A percentile compares a stretch with the other conserved stretches of the same genome.
phyloP scores from a whole-genome alignment of 1,140 invertebrate species.

The Drosophila saltans region DNA sequence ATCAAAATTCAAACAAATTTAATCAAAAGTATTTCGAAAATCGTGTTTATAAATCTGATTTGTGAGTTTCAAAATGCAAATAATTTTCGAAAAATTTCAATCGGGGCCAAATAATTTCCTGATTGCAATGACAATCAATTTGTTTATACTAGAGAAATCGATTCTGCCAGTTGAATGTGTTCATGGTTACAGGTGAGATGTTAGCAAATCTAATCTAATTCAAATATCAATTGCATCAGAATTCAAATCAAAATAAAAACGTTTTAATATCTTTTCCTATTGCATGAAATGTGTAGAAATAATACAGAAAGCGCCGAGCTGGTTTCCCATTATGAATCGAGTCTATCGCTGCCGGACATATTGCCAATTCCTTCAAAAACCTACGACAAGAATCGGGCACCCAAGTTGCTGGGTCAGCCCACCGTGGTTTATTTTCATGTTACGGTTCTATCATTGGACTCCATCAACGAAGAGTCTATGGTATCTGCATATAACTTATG shows the following conservation, averaged over 20 bases:
- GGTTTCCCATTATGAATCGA: slow-evolving; percentile 85
- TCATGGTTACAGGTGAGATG: slow-evolving; percentile 78
- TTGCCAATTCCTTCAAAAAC: slow-evolving; percentile 92
- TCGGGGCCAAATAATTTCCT: slow-evolving; percentile 62
- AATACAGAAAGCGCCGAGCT: slow-evolving; percentile 81
- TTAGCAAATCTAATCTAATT: slow-evolving; percentile 6
- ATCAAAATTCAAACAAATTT: slow-evolving; percentile 24
- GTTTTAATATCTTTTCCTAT: not conserved
- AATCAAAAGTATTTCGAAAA: slow-evolving; percentile 1
- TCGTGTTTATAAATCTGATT: not conserved
- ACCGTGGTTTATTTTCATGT: slow-evolving; percentile 95
- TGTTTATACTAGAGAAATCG: slow-evolving; percentile 78
- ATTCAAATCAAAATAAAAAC: slow-evolving; percentile 22
- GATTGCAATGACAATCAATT: slow-evolving; percentile 63
- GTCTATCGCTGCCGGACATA: slow-evolving; percentile 91
- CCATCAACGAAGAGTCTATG: slow-evolving; percentile 97
- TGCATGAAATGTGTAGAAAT: slow-evolving; percentile 56
- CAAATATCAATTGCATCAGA: slow-evolving; percentile 63
- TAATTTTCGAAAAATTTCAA: slow-evolving; percentile 49
- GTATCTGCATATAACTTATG: slow-evolving; percentile 83
- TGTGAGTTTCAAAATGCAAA: slow-evolving; percentile 72
- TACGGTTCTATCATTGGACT: slow-evolving; percentile 93
- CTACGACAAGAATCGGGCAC: slow-evolving; percentile 95
- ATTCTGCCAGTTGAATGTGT: slow-evolving; percentile 81
- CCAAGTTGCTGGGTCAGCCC: slow-evolving; percentile 92